phyloP scores from a whole-genome alignment of 2,797 vertebrate species.

The Cuculus canorus region DNA sequence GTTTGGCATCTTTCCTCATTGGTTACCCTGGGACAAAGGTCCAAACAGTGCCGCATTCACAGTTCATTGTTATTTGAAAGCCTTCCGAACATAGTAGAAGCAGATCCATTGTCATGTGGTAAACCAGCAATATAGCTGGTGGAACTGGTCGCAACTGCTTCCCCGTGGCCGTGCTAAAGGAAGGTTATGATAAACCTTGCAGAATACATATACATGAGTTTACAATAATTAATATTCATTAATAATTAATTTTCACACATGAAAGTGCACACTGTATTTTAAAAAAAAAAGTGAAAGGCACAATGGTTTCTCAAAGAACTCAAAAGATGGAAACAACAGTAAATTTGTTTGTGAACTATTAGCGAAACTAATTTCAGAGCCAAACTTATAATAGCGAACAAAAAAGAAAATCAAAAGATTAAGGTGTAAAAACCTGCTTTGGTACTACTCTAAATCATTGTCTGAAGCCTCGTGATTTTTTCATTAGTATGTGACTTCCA shows the following conservation, averaged over 20 bases:
- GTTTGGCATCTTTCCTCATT: background rate
- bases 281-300: background rate
- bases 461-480: background rate
- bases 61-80: background rate
- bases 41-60: background rate
- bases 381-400: background rate
- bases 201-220: background rate
- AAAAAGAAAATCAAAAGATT: background rate
- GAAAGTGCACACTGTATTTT: background rate
- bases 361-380: background rate
- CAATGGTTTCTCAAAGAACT: background rate
- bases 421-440: background rate
- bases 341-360: background rate
- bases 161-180: background rate
- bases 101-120: background rate
- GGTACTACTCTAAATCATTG: background rate
- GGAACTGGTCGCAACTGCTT: background rate
- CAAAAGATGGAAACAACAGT: background rate
- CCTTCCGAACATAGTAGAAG: background rate
- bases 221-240: background rate
- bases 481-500: conserved; percentile 19
- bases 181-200: background rate
- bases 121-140: background rate
- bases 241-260: background rate
- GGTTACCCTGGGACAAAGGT: background rate